These are phyloP conservation scores for Carcharodon carcharias DNA, from an alignment of 2,797 vertebrate genomes.

Conservation along the genomic window DNA sequence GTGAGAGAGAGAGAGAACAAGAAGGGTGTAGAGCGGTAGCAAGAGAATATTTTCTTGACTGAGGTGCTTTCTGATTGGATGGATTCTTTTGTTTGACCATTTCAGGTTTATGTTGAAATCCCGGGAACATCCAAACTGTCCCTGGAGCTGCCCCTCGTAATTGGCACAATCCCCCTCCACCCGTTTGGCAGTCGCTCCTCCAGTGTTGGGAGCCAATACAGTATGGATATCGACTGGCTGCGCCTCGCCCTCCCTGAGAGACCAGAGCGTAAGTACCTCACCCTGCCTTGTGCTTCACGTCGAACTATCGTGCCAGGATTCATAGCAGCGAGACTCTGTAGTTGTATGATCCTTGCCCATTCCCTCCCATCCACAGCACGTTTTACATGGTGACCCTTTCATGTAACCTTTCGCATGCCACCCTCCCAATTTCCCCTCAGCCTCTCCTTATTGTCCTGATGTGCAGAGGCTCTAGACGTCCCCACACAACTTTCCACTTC, in stretches of 20 bases:
- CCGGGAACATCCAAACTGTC: slow-evolving; percentile 84
- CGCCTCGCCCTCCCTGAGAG: slow-evolving; percentile 70
- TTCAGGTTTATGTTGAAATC: slow-evolving; percentile 85
- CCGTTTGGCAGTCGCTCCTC: slow-evolving; percentile 83
- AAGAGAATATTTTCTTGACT: background rate
- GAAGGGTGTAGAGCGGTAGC: background rate
- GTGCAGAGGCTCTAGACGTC: no score
- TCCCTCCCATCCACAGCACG: background rate
- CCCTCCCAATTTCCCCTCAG: background rate
- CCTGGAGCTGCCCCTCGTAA: slow-evolving; percentile 84
- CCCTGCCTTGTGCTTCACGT: background rate
- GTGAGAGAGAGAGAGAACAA: background rate
- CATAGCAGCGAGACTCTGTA: background rate
- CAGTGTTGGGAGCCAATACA: slow-evolving; percentile 84
- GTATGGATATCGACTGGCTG: slow-evolving; percentile 79
- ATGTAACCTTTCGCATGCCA: background rate
- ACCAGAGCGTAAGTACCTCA: slow-evolving; percentile 73
- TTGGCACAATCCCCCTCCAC: slow-evolving; percentile 87
- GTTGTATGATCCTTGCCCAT: background rate
- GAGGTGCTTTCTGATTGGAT: background rate
- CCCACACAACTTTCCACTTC: background rate
- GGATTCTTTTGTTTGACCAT: background rate
- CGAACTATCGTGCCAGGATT: background rate
- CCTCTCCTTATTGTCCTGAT: background rate
- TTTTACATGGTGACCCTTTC: no score